A percentile compares a stretch with the other conserved stretches of the same genome.
phyloP scores from a whole-genome alignment of 92 coral and sea anemone species.

The Umimayanthus chanpuru region DNA sequence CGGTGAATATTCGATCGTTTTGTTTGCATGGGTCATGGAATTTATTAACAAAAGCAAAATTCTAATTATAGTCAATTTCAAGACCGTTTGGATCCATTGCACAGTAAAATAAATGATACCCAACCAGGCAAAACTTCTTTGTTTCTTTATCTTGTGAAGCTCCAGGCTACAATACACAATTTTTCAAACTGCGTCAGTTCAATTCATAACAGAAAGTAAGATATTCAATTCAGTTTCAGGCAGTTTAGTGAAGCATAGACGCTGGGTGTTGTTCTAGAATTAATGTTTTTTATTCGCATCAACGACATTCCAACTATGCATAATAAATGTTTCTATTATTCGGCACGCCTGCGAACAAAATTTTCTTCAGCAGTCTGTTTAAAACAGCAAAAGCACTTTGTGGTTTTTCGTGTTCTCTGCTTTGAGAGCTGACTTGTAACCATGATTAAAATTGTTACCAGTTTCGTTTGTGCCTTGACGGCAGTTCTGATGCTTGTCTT shows the following conservation, averaged over 20 bases:
- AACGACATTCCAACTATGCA: conserved; percentile 23
- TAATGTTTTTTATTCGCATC: not conserved
- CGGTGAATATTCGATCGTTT: not conserved
- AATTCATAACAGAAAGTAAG: not conserved
- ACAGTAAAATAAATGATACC: not conserved
- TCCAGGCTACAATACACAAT: not conserved
- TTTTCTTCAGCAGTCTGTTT: not conserved
- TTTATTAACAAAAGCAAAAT: conserved; percentile 42
- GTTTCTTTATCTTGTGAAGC: not conserved
- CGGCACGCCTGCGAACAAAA: conserved; percentile 19
- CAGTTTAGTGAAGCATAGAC: not conserved
- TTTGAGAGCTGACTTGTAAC: not conserved
- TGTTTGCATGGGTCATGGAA: conserved; percentile 42
- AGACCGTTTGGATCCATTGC: not conserved
- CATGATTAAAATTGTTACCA: conserved; percentile 89
- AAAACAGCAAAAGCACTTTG: not conserved
- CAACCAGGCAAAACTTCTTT: not conserved
- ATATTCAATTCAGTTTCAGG: too few relatives aligned
- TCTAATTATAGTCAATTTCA: conserved; percentile 14
- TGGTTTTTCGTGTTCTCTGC: not conserved
- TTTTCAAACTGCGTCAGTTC: not conserved
- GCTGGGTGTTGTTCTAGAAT: conserved; percentile 2
- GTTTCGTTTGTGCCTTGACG: conserved; percentile 77
- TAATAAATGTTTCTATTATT: not conserved
- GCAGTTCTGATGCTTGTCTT: conserved; percentile 82